phyloP scores from a whole-genome alignment of 2,113 vertebrate species.

The Hydrochoerus hydrochaeris region DNA sequence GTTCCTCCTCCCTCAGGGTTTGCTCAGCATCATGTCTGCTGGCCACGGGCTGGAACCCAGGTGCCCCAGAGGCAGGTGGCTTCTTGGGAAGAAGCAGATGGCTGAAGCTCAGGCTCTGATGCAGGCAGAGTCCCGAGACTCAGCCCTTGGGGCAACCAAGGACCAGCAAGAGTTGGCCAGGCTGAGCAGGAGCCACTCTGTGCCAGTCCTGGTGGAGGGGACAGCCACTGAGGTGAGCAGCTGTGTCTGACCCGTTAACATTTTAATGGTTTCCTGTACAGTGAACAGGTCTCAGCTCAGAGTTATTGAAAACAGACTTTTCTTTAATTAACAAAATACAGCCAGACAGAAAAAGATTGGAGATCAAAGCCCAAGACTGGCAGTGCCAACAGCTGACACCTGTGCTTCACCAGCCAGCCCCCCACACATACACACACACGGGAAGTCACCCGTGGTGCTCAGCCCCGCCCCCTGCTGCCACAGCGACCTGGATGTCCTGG shows the following conservation, averaged over 20 bases:
- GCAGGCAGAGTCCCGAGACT: neutral
- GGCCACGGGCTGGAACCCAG: neutral
- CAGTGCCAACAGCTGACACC: constrained; percentile 50
- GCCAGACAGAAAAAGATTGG: constrained; percentile 58
- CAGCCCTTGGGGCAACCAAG: neutral
- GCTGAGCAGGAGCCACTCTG: neutral
- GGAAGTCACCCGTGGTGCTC: neutral
- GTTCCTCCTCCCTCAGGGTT: neutral
- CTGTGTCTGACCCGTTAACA: constrained; percentile 47
- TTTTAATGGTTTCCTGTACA: constrained; percentile 73
- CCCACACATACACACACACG: too few species aligned
- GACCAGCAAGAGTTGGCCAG: neutral
- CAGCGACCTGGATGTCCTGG: too few species aligned
- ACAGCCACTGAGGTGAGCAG: constrained; percentile 52
- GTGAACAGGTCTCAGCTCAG: constrained; percentile 74
- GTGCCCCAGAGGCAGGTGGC: neutral
- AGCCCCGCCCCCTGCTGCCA: too few species aligned
- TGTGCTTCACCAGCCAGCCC: neutral
- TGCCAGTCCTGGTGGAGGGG: constrained; percentile 29
- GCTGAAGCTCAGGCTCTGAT: neutral
- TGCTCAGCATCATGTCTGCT: neutral
- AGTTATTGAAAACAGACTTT: constrained; percentile 71
- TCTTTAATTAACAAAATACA: constrained; percentile 78
- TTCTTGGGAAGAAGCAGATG: neutral
- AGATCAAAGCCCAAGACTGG: constrained; percentile 67